A percentile compares a stretch with the other conserved stretches of the same genome.
These are phyloP conservation scores for Hippopotamus amphibius DNA, from an alignment of 2,113 vertebrate species.

Conservation along the genomic window DNA sequence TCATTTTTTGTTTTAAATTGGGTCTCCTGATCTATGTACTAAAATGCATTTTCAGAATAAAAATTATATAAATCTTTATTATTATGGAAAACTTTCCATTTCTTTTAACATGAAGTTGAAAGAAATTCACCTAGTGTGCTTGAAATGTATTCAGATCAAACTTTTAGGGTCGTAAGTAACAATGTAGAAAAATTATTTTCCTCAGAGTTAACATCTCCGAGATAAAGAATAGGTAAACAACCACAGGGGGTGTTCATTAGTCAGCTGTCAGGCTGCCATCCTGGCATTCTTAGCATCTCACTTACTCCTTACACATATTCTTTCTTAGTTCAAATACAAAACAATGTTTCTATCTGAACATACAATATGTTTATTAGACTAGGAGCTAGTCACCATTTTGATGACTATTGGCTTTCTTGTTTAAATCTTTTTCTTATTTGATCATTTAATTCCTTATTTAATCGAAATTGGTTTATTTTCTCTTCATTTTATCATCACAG, in stretches of 20 bases:
- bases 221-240: neutral
- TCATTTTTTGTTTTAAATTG: neutral
- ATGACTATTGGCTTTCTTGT: slow-evolving; percentile 19
- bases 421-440: slow-evolving; percentile 27
- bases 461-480: neutral
- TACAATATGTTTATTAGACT: neutral
- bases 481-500: slow-evolving; percentile 15
- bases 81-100: neutral
- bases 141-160: neutral
- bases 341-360: slow-evolving; percentile 23
- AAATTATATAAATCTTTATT: neutral
- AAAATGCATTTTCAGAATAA: neutral
- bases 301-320: neutral
- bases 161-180: neutral
- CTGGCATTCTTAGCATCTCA: neutral
- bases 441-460: slow-evolving; percentile 35
- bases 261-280: neutral
- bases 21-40: neutral
- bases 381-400: neutral
- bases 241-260: neutral
- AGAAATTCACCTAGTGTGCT: neutral
- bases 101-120: neutral
- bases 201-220: neutral
- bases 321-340: slow-evolving; percentile 29
- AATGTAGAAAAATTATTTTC: neutral